Base-by-base conservation (phyloP, 2,113 vertebrate species). In the Rynchops niger region DNA sequence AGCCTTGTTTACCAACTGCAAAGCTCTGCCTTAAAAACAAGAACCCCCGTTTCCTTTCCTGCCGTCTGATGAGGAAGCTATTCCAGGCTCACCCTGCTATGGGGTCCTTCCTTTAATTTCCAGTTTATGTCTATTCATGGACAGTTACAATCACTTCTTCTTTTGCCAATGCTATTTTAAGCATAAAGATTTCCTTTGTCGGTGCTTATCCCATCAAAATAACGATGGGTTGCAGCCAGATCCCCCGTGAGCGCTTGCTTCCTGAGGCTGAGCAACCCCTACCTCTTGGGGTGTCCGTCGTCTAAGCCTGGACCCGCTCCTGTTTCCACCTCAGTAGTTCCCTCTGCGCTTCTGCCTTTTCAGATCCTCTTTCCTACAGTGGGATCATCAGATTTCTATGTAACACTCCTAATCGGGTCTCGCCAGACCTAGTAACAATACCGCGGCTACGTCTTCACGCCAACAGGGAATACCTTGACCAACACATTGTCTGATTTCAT, bases 141-240 rank as follows among this genome's bases (percentile, higher is more conserved):
- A 71, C 93, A 93, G 71, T 74, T 90, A 69, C 42, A 96, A 97
- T 86, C 87, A 94, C 71, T 85, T 91, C 59, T 91, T 93, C 92
- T 97, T 88, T 77, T 94, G 95, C 92, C 96, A 97, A 29, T 11
- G 2, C 96, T 97, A 96, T 97, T 96, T 97, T 92, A 94, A 94
- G 96, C 82, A 72, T 45, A 56, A 87, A 94, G 71, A 86, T 93
- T 97, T 96, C 96, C 96, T 96, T 55, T 95, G 92, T 77, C 4
- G 22, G 84, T 9, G 78, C 19, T 80, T 95, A 61, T 77, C 66
- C 73, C 87, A 67, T 80, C 85, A 69, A 34, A 90, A 61, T 85
- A 93, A 76, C 0, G 36, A 27, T 87, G 94, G 78, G 87, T 93
- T 86, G 70, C 62, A 79, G 80, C 52, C 87, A 82, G 87, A 45